Base-by-base conservation (phyloP, 1,140 invertebrate genomes). In the Amphibalanus amphitrite region DNA sequence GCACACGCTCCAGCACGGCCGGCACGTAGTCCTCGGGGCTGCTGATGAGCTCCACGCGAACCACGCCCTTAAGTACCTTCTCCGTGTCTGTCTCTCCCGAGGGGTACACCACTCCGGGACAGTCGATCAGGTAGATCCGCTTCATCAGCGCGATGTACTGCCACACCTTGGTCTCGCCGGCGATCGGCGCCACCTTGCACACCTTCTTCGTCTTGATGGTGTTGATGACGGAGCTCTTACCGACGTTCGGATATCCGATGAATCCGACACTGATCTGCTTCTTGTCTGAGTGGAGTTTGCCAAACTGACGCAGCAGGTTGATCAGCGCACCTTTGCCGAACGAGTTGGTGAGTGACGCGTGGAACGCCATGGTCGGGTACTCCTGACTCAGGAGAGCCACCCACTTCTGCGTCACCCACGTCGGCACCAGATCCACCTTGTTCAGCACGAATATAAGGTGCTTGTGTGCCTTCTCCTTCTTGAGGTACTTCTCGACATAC, bases 91-190 rank as follows among this genome's bases (percentile, higher is more conserved):
- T 83, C 73, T 88, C 86, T 67, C 81, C 86, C 4, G 90, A 90
- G 23, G 95, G 94, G 83, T 98, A 97, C 29, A 99, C 97, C 74
- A 99, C 90, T 67, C 97, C 97, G 29, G 97, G 97, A 84, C 97
- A 99, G 84, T 99, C 97, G 75, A 99, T 98, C 6, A 99, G 82
- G 79, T 93, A 99, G 77, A 99, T 98, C 75, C 91, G 85, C 75
- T 89, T 88, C 96, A 99, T 99, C 29, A 99, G 80, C 0, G 95
- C 97, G 69, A 99, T 96, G 79, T 99, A 99, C 79, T 99, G 97
- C 97, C 97, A 99, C 0, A 95, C 92, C 85, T 99, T 99, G 0
- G 97, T 99, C 84, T 99, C 97, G 13, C 97, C 97, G 74, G 97
- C 95, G 78, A 99, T 93, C 13, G 97, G 97, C 20, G 97, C 97